Percentiles rank a stretch among this genome's conserved stretches.
Conservation (phyloP, 2,888 invertebrate species). For the Venusia cambrica region DNA sequence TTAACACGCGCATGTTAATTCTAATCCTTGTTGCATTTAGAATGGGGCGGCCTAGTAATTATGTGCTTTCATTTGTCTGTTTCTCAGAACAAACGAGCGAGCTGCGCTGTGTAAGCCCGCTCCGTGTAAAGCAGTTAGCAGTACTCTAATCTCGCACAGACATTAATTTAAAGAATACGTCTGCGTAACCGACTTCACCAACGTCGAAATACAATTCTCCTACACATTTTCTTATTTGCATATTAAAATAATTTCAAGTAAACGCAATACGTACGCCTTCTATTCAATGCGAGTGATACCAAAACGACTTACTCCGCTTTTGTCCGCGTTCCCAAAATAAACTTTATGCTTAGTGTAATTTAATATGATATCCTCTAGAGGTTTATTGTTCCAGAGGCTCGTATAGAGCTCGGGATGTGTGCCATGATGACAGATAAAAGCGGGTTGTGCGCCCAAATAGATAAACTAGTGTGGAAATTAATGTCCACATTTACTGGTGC, state of each 20-base stretch:
- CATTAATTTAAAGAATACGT: conserved; percentile 81
- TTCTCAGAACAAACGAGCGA: conserved; percentile 74
- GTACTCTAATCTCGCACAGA: conserved; percentile 76
- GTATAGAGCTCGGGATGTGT: conserved; percentile 50
- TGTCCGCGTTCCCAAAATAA: conserved; percentile 42
- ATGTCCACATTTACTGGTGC: conserved; percentile 82
- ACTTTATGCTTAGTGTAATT: conserved; percentile 44
- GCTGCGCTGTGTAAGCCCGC: conserved; percentile 65
- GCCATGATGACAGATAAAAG: conserved; percentile 80
- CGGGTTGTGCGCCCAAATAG: conserved; percentile 79
- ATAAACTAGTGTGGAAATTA: conserved; percentile 81
- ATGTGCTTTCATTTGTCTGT: conserved; percentile 80
- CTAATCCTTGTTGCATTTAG: conserved; percentile 79
- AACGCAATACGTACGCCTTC: conserved; percentile 76
- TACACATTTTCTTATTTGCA: conserved; percentile 81
- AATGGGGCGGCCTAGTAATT: conserved; percentile 78
- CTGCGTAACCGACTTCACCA: conserved; percentile 73
- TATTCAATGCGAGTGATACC: conserved; percentile 42
- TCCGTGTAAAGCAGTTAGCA: conserved; percentile 79
- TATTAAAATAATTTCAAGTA: conserved; percentile 81
- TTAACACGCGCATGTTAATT: conserved; percentile 76
- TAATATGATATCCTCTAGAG: conserved; percentile 42
- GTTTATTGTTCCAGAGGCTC: conserved; percentile 46
- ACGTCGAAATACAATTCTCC: conserved; percentile 76
- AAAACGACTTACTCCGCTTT: conserved; percentile 47